Base-by-base conservation (phyloP, 2,113 vertebrate genomes). In the Spea bombifrons region DNA sequence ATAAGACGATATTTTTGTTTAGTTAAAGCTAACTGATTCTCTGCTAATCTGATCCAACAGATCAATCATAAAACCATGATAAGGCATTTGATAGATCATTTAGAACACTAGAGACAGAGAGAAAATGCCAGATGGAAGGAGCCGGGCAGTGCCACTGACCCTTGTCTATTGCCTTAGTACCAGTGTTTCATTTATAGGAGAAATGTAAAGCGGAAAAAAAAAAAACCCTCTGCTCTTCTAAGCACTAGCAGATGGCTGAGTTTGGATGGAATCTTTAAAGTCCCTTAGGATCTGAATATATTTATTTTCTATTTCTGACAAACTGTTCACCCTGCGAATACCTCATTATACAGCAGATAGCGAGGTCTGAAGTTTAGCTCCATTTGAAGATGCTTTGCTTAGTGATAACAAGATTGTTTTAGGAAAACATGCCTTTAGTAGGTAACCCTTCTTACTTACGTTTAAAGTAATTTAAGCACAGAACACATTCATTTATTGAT, bases 61-160 rank as follows among this genome's bases (percentile, higher is more conserved):
- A 48, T 69, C 75, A 77, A 77, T 77, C 75, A 49, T 61, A 44
- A 77, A 49, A 70, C 48, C 45, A 70, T 77, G 64, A 77, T 77
- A 66, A 53, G 59, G 43, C 68, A 71, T 64, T 77, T 72, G 61
- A 57, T 71, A 49, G 55, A 78, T 52, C 48, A 79, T 79, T 72
- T 72, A 57, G 70, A 78, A 63, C 67, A 79, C 64, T 48, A 79
- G 70, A 9, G 49, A 59, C 64, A 48, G 50, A 65, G 50, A 46
- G 52, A 48, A 30, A 48, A 69, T 55, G 44, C 57, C 61, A 79
- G 70, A 73, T 67, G 77, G 70, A 79, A 66, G 73, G 30, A 55
- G 43, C 1, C 57, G 45, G 16, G 52, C 44, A 47, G 57, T 79
- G 61, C 44, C 61, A 63, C 61, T 73, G 77, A 79, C 77, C 77